These are phyloP conservation scores for Alexandromys fortis DNA, from an alignment of 2,113 vertebrate genomes.

Conservation along the genomic window DNA sequence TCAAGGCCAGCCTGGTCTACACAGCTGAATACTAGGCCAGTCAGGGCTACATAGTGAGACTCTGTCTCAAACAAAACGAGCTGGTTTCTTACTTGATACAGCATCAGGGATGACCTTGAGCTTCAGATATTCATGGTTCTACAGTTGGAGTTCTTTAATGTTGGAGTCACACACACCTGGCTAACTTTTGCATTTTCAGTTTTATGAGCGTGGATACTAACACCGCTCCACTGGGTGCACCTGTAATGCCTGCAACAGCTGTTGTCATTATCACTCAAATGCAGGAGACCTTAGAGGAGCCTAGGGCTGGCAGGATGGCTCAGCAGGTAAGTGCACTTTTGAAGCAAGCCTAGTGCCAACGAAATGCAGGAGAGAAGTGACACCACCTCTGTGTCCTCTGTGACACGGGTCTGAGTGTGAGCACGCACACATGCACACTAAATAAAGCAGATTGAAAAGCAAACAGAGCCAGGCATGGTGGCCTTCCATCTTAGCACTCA, in stretches of 20 bases:
- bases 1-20: neutral
- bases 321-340: neutral
- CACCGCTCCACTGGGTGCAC: neutral
- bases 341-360: neutral
- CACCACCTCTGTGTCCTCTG: neutral
- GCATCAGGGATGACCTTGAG: neutral
- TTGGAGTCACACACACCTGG: neutral
- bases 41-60: neutral
- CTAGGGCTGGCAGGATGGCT: neutral
- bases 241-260: neutral
- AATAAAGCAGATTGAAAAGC: neutral
- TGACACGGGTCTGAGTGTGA: neutral
- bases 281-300: neutral
- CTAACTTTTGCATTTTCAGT: neutral
- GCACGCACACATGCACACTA: neutral
- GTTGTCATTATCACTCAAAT: neutral
- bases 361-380: neutral
- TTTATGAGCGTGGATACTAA: neutral
- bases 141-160: neutral
- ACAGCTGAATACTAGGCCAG: neutral
- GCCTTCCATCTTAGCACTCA: neutral
- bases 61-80: neutral
- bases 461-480: neutral
- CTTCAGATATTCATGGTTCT: neutral
- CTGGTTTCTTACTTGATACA: neutral